Evolutionary conservation across 2,888 invertebrate genomes (phyloP), one percentile per base, ranked within the genome.

Genomic region (Scaptomyza flava): DNA sequence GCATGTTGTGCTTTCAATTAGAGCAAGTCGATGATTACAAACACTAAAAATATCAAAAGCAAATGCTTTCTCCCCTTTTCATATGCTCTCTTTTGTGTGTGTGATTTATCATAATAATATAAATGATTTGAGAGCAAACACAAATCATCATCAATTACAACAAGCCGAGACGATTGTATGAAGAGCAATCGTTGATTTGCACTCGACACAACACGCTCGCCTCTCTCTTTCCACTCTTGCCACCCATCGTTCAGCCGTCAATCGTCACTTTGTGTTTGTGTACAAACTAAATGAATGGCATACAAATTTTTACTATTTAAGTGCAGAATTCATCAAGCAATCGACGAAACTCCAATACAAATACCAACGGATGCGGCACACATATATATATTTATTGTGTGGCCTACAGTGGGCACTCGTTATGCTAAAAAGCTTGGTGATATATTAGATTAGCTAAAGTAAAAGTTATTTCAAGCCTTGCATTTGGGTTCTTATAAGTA

Each of bases 71-170:
- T 0, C 59, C 68, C 46, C 43, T n/a, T 12, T 12, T 9, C 0
- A 12, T 8, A 3, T 33, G 11, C n/a, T 7, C 67, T 74, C 79
- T 85, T 8, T 1, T 20, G 33, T 8, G 2, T 20, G 33, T 23
- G 33, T 69, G 89, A 89, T 90, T 90, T 89, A 90, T 90, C 90
- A 90, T 81, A 89, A 90, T 81, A 89, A 87, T 79, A 87, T 87
- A 88, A 81, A 81, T 79, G 76, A 27, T 43, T 31, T 4, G 38
- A 58, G 54, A 43, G 58, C 46, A 83, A 77, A 77, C 79, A 81
- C 78, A 80, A 81, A 87, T 81, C 85, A 85, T 81, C 85, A 84
- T 84, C 85, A 84, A 81, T 84, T 81, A 79, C 77, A 67, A 45
- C 11, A 48, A 31, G 63, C 54, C 47, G 53, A 68, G 61, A 53